Conservation (phyloP, 2,113 vertebrate genomes). For the Jacana jacana region DNA sequence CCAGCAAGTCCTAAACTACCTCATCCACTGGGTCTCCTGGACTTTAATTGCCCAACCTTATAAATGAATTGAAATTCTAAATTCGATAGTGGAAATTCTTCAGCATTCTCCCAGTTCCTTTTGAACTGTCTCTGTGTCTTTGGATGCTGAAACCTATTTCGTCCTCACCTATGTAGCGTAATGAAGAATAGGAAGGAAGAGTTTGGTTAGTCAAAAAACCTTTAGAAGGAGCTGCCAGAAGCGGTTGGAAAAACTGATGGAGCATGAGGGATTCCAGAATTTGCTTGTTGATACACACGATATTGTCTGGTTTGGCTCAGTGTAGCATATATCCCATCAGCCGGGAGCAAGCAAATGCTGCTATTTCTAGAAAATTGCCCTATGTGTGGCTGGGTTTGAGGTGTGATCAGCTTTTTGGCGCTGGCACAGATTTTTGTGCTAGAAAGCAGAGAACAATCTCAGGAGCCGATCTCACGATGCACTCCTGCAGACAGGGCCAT, state of each 20-base stretch:
- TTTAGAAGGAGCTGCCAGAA: not conserved
- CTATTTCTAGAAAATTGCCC: not conserved
- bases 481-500: rapidly evolving
- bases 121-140: not conserved
- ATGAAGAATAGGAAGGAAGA: not conserved
- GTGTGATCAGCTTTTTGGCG: not conserved
- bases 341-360: not conserved
- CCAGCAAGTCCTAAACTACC: not conserved
- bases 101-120: not conserved
- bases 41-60: not conserved
- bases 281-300: not conserved
- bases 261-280: not conserved
- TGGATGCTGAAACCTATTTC: not conserved
- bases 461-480: rapidly evolving
- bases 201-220: not conserved
- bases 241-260: not conserved
- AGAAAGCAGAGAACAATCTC: not conserved
- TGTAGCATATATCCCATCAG: not conserved
- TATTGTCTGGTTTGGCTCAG: not conserved
- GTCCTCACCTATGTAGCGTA: not conserved
- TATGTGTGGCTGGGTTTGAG: not conserved
- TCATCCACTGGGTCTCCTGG: not conserved
- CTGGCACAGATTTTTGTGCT: not conserved
- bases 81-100: not conserved
- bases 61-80: not conserved